Percentiles rank a stretch among this genome's conserved stretches.
Conservation (phyloP, 2,797 vertebrate species). For the Etheostoma perlongum region DNA sequence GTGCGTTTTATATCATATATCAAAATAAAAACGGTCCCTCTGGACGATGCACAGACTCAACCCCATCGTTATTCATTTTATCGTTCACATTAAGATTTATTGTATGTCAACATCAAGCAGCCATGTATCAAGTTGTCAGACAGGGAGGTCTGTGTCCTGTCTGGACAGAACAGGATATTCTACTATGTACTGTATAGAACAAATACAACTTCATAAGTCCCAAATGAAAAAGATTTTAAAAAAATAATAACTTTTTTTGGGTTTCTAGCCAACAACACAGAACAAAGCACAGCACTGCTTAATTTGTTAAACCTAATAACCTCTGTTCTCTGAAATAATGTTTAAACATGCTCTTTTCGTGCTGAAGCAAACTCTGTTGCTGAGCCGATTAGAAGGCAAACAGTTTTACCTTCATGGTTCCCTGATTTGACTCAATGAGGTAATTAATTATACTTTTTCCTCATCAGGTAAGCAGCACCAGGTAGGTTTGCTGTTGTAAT, state of each 20-base stretch:
- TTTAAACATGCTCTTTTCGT: conserved; percentile 24
- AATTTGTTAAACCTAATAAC: conserved; percentile 36
- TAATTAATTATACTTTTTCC: conserved; percentile 68
- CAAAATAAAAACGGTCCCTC: conserved; percentile 49
- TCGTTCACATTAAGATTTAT: conserved; percentile 44
- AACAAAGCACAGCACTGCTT: conserved; percentile 27
- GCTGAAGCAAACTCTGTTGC: conserved; percentile 26
- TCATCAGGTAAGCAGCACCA: conserved; percentile 64
- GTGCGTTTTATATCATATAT: conserved; percentile 46
- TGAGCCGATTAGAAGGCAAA: conserved; percentile 57
- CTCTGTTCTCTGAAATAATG: conserved; percentile 41
- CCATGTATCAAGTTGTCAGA: conserved; percentile 51
- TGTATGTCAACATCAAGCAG: conserved; percentile 26
- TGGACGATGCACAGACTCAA: conserved; percentile 14
- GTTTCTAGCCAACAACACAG: conserved; percentile 17
- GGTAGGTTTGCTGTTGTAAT: conserved; percentile 68
- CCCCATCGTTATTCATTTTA: conserved; percentile 47
- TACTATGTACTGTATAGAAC: neutral
- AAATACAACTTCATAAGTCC: neutral
- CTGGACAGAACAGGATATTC: conserved; percentile 4
- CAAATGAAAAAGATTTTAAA: neutral
- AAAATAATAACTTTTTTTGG: neutral
- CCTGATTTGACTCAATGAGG: conserved; percentile 63
- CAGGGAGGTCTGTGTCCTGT: conserved; percentile 15
- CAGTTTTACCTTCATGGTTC: conserved; percentile 69